Evolutionary conservation across 2,797 vertebrate genomes (phyloP), one percentile per base, ranked within the genome.

Genomic region (Micropoecilia bifurca): DNA sequence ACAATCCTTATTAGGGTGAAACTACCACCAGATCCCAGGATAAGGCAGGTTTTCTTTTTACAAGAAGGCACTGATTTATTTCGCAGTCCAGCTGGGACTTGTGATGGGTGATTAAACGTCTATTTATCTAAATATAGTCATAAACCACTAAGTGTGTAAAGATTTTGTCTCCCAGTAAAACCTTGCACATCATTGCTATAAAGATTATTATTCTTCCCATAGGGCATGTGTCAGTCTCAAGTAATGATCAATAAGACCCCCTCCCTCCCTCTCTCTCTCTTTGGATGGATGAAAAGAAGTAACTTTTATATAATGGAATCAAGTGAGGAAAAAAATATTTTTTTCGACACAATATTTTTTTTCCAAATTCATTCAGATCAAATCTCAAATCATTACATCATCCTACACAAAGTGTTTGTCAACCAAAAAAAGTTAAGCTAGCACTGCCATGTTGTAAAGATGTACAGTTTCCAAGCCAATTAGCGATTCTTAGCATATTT

Each of bases 91-190:
- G 36, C 20, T 41, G 63, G 36, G 63, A 68, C 18, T 66, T 66
- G 33, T 36, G 61, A 66, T 66, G 61, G 33, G 6, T 7, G 3
- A 36, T 66, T 68, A 68, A 20, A 68, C 25, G 1, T 68, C 36
- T 68, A 25, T 68, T 68, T 41, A 68, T 68, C 20, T 25, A 36
- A 25, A 68, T 68, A 68, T 68, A 66, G 36, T 68, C 36, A 68
- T 68, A 68, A 41, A 41, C 63, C 5, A 22, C 6, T 66, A 66
- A 36, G 63, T 68, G 36, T 41, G 36, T 25, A 68, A 41, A 41
- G 33, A 68, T 68, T 68, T 36, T 39, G 18, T 9, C 63, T 68
- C 36, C 63, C 18, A 68, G 63, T 68, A 68, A 39, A 68, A 25
- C 20, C 7, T 68, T 68, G 33, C 63, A 25, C 30, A 14, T 41